Conservation (phyloP, 2,797 vertebrate genomes). For the Macroramphosus scolopax region DNA sequence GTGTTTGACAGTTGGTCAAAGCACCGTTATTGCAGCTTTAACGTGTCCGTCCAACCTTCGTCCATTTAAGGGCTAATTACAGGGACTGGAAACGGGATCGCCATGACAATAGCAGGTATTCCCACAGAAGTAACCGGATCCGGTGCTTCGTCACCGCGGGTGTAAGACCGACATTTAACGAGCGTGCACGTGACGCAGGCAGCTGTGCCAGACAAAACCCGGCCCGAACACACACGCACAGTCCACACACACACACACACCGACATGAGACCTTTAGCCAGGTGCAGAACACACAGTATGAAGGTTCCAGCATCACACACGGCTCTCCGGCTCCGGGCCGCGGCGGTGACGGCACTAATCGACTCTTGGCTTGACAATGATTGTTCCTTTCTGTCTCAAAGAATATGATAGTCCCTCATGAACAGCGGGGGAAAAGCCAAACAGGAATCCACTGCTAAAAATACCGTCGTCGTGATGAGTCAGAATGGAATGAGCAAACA, state of each 20-base stretch:
- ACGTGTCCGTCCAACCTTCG: constrained; percentile 36
- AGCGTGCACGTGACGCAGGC: constrained; percentile 73
- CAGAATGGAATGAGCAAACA: constrained; percentile 68
- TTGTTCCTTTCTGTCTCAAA: constrained; percentile 45
- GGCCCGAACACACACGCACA: constrained; percentile 19
- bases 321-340: constrained; percentile 20
- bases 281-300: no score
- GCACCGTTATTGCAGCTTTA: no score
- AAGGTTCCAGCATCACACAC: no score
- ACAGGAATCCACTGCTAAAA: constrained; percentile 73
- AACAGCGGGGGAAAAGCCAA: constrained; percentile 41
- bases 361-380: constrained; percentile 49
- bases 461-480: constrained; percentile 68
- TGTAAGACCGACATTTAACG: constrained; percentile 74
- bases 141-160: constrained; percentile 62
- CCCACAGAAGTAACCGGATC: constrained; percentile 74
- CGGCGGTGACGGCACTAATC: constrained; percentile 9
- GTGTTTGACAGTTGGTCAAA: constrained; percentile 19
- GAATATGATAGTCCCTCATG: constrained; percentile 53
- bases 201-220: constrained; percentile 75
- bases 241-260: constrained; percentile 11
- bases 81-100: constrained; percentile 65
- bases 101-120: constrained; percentile 76
- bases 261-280: no score
- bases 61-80: constrained; percentile 59